Conservation (phyloP, 2,113 vertebrate genomes). For the Oncorhynchus tshawytscha region DNA sequence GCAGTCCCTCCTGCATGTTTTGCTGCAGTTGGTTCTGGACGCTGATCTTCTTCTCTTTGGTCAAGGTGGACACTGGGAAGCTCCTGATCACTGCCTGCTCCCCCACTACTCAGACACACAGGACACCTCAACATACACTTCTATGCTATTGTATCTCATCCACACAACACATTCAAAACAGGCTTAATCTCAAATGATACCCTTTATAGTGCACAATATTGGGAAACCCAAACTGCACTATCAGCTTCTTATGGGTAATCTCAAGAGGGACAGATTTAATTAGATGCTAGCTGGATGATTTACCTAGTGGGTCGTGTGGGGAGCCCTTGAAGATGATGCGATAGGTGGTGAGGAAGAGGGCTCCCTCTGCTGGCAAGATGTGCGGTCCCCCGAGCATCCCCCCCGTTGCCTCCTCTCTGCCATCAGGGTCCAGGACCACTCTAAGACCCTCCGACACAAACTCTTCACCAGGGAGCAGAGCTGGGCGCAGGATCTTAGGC, state of each 20-base stretch:
- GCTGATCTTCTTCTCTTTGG: conserved; percentile 96
- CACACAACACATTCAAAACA: not conserved
- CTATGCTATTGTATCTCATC: not conserved
- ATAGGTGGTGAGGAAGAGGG: conserved; percentile 95
- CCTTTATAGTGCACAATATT: too few relatives aligned
- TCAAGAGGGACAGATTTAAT: too few relatives aligned
- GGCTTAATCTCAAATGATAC: not conserved
- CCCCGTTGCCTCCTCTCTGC: conserved; percentile 92
- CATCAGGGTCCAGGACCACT: conserved; percentile 91
- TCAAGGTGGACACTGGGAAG: conserved; percentile 90
- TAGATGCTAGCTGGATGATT: not conserved
- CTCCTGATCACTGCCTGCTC: conserved; percentile 92
- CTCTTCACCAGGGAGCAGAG: conserved; percentile 94
- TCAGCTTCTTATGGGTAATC: too few relatives aligned
- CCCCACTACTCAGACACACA: conserved; percentile 78
- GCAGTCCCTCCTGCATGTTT: conserved; percentile 93
- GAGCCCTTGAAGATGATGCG: conserved; percentile 96
- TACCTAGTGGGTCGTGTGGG: conserved; percentile 93
- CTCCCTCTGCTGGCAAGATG: conserved; percentile 96
- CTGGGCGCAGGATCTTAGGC: conserved; percentile 94
- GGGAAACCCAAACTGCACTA: not conserved
- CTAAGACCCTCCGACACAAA: conserved; percentile 91
- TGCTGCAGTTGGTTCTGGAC: conserved; percentile 95
- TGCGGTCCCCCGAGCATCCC: conserved; percentile 92
- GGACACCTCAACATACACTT: not conserved